These are phyloP conservation scores for Ctenosaura bakeri DNA, from an alignment of 2,797 vertebrate species.

Conservation along the genomic window DNA sequence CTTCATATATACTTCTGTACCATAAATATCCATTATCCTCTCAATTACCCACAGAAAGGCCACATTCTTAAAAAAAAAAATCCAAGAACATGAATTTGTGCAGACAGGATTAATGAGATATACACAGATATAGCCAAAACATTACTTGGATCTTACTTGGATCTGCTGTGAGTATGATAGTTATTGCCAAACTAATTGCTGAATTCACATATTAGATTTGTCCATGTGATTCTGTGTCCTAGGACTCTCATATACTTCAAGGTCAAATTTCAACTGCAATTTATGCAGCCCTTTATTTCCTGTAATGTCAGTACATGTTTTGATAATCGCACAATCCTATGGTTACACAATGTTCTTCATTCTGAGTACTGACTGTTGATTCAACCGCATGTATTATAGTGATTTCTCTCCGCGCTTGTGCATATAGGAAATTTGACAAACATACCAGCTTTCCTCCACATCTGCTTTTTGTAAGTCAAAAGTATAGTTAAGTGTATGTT, in stretches of 20 bases:
- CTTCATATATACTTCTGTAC: not conserved
- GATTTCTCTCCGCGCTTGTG: no score
- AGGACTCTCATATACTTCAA: not conserved
- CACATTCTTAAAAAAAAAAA: not conserved
- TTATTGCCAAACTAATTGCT: conserved; percentile 7
- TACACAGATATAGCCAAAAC: not conserved
- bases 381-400: not conserved
- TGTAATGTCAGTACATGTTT: not conserved
- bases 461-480: not conserved
- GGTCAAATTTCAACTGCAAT: not conserved
- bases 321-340: not conserved
- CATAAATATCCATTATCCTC: not conserved
- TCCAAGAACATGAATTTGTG: not conserved
- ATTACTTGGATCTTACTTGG: not conserved
- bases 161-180: not conserved
- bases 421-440: not conserved
- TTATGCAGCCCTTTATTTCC: not conserved
- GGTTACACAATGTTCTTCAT: not conserved
- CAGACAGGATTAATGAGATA: not conserved
- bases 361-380: not conserved
- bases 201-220: not conserved
- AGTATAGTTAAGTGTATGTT: not conserved
- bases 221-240: not conserved
- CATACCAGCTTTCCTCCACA: not conserved
- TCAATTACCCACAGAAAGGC: not conserved